Percentiles rank a stretch among this genome's conserved stretches.
Evolutionary conservation across 2,113 vertebrate genomes (phyloP).

Genomic region (Pachyramphus minor): DNA sequence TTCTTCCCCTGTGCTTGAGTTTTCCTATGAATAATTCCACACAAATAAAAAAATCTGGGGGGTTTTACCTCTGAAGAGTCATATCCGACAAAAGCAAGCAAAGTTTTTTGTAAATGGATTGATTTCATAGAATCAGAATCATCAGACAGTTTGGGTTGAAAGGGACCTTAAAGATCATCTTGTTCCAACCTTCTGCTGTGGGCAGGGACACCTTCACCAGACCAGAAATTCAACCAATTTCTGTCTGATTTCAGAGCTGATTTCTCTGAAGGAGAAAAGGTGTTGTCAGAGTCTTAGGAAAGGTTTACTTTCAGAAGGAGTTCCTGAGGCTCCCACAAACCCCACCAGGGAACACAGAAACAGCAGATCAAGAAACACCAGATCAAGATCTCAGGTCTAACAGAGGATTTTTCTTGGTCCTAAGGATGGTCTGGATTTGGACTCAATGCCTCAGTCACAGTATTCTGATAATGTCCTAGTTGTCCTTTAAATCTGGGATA

Average conservation of each 20-base stretch:
- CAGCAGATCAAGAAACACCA: not conserved
- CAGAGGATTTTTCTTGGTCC: not conserved
- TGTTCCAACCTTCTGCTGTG: not conserved
- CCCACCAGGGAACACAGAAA: not conserved
- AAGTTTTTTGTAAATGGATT: not conserved
- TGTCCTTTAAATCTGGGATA: not conserved
- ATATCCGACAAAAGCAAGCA: not conserved
- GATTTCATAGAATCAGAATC: not conserved
- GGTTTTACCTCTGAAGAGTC: rapidly evolving
- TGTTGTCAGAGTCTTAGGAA: not conserved
- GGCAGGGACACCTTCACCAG: not conserved
- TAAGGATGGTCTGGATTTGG: not conserved
- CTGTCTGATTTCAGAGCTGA: not conserved
- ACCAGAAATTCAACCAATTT: not conserved
- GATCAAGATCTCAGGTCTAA: not conserved
- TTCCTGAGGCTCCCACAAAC: rapidly evolving
- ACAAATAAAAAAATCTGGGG: not conserved
- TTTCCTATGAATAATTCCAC: not conserved
- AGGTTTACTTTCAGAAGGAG: not conserved
- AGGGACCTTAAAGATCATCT: not conserved
- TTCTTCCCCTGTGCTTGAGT: not conserved
- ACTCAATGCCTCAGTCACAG: not conserved
- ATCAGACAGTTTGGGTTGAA: not conserved
- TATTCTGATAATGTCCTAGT: not conserved
- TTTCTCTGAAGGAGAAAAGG: not conserved